A percentile compares a stretch with the other conserved stretches of the same genome.
phyloP scores from a whole-genome alignment of 2,113 vertebrate species.

The Micronycteris hirsuta region DNA sequence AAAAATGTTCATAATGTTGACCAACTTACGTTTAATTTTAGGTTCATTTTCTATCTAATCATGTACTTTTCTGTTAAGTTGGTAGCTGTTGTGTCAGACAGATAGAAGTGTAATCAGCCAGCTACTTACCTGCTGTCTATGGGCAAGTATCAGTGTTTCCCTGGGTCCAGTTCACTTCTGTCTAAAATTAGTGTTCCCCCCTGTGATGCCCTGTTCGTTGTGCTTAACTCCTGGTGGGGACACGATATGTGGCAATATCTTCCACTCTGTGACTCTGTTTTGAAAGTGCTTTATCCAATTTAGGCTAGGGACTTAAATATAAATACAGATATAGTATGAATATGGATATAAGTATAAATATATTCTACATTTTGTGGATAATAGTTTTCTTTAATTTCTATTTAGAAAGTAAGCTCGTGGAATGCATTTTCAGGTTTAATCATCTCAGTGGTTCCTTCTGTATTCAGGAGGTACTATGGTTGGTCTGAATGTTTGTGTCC shows the following conservation, averaged over 20 bases:
- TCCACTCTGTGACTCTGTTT: neutral
- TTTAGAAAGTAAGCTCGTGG: neutral
- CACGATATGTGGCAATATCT: neutral
- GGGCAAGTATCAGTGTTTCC: neutral
- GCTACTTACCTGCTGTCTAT: neutral
- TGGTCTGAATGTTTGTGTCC: neutral
- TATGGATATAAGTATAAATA: no score
- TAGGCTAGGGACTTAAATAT: neutral
- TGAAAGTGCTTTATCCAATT: neutral
- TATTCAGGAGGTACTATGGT: neutral
- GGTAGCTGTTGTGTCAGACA: neutral
- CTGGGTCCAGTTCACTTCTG: neutral
- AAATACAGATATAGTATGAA: no score
- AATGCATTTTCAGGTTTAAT: neutral
- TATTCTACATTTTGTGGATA: neutral
- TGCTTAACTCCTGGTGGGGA: neutral
- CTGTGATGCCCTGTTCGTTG: neutral
- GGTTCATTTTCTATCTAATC: neutral
- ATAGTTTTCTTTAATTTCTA: neutral
- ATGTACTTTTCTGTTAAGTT: neutral
- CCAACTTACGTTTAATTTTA: neutral
- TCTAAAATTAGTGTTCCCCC: neutral
- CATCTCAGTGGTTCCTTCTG: neutral
- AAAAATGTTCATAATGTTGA: neutral
- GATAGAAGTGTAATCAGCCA: neutral